Percentiles rank a stretch among this genome's conserved stretches.
Evolutionary conservation across 2,888 invertebrate species (phyloP).

Genomic region (Dasypogon diadema): DNA sequence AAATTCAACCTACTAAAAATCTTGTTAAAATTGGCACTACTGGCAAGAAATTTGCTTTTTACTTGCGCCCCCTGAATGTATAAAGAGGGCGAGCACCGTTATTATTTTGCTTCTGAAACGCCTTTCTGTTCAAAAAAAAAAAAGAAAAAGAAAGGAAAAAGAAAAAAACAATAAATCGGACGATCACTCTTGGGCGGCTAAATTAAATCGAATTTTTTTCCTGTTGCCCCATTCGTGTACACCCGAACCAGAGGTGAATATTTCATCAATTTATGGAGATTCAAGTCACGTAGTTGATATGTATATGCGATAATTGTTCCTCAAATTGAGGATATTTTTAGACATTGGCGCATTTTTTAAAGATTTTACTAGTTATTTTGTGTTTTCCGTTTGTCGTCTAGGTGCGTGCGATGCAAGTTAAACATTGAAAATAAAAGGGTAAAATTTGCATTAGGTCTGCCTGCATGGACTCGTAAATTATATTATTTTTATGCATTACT

Average conservation of each 20-base stretch:
- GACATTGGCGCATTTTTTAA: background rate
- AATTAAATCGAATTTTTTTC: background rate
- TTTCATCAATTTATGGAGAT: slow-evolving; percentile 6
- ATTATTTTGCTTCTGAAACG: background rate
- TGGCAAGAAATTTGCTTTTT: background rate
- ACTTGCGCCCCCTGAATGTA: background rate
- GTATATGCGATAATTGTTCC: slow-evolving; percentile 1
- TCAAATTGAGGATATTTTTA: background rate
- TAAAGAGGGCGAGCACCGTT: background rate
- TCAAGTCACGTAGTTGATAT: slow-evolving; percentile 8
- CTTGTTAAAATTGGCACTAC: slow-evolving; percentile 6
- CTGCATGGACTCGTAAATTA: too few species aligned
- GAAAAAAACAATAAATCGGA: slow-evolving; percentile 7
- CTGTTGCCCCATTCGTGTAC: background rate
- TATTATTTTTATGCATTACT: too few species aligned
- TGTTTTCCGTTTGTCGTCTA: too few species aligned
- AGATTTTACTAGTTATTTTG: too few species aligned
- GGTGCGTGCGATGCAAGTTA: too few species aligned
- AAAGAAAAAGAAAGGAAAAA: too few species aligned
- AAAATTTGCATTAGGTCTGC: too few species aligned
- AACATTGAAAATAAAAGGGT: too few species aligned
- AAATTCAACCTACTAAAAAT: background rate
- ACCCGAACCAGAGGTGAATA: background rate
- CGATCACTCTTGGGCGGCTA: background rate
- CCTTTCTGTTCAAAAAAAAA: background rate